Evolutionary conservation across 2,888 invertebrate genomes (phyloP).

Genomic region (Himalopsyche anomala): DNA sequence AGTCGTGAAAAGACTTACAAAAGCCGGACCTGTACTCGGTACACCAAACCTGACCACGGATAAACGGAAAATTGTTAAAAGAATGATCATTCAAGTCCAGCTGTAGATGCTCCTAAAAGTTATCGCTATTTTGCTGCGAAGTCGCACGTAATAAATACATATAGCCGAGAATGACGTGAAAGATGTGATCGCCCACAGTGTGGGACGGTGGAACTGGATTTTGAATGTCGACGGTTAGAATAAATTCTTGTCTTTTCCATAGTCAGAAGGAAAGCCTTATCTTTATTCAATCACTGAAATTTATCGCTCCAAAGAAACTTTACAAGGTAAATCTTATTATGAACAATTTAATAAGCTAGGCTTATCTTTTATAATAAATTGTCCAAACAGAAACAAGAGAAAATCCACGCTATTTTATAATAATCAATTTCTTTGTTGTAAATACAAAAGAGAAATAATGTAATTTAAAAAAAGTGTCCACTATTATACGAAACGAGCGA

Average conservation of each 20-base stretch:
- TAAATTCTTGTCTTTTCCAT: conserved; percentile 1
- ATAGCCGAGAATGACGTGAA: neutral
- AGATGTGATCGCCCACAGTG: conserved; percentile 27
- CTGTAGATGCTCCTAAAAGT: conserved; percentile 7
- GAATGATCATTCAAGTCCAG: conserved; percentile 10
- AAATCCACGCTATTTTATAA: too few relatives aligned
- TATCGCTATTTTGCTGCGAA: neutral
- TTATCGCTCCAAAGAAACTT: too few relatives aligned
- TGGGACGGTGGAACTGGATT: neutral
- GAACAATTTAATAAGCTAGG: too few relatives aligned
- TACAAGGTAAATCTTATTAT: too few relatives aligned
- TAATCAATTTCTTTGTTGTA: too few relatives aligned
- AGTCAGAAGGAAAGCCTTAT: too few relatives aligned
- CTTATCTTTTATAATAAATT: too few relatives aligned
- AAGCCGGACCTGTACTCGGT: neutral
- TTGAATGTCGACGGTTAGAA: neutral
- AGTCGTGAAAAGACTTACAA: neutral
- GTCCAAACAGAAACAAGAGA: too few relatives aligned
- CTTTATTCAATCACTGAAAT: too few relatives aligned
- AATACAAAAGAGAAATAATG: too few relatives aligned
- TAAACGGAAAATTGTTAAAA: conserved; percentile 18
- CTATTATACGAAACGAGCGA: too few relatives aligned
- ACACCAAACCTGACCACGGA: conserved; percentile 6
- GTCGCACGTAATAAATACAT: conserved; percentile 25
- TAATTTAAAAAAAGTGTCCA: too few relatives aligned